Evolutionary conservation across 1,140 invertebrate species (phyloP).

Genomic region (Samia ricini): DNA sequence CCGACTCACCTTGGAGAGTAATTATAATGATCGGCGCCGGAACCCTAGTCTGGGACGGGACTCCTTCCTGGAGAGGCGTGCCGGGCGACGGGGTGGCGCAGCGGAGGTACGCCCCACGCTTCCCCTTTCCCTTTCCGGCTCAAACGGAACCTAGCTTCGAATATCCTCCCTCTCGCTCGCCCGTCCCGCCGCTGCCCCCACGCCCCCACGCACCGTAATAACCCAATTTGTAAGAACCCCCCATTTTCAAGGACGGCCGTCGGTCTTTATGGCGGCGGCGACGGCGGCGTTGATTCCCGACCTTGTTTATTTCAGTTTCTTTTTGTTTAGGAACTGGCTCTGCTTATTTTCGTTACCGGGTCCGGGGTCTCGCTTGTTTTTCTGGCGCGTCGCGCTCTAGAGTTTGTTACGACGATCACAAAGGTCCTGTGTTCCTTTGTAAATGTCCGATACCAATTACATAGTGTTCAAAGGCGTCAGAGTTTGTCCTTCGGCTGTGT

Average conservation of each 20-base stretch:
- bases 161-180: conserved; percentile 28
- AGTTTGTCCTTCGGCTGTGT: conserved; percentile 31
- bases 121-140: conserved; percentile 33
- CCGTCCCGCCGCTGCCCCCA: conserved; percentile 59
- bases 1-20: conserved; percentile 75
- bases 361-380: conserved; percentile 47
- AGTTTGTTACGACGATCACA: conserved; percentile 30
- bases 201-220: conserved; percentile 70
- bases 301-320: conserved; percentile 77
- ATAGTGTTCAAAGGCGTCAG: conserved; percentile 32
- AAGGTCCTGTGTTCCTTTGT: conserved; percentile 21
- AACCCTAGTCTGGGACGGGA: conserved; percentile 70
- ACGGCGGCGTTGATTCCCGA: conserved; percentile 73
- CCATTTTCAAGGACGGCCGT: conserved; percentile 76
- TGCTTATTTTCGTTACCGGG: conserved; percentile 68
- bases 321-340: conserved; percentile 75
- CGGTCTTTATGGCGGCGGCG: conserved; percentile 74
- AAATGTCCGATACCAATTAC: conserved; percentile 33
- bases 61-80: conserved; percentile 73
- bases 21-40: conserved; percentile 77
- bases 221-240: conserved; percentile 77
- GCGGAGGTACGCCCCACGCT: conserved; percentile 65
- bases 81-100: conserved; percentile 59
- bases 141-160: background rate
- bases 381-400: conserved; percentile 24